Conservation (phyloP, 2,113 vertebrate species). For the Crotalus tigris region DNA sequence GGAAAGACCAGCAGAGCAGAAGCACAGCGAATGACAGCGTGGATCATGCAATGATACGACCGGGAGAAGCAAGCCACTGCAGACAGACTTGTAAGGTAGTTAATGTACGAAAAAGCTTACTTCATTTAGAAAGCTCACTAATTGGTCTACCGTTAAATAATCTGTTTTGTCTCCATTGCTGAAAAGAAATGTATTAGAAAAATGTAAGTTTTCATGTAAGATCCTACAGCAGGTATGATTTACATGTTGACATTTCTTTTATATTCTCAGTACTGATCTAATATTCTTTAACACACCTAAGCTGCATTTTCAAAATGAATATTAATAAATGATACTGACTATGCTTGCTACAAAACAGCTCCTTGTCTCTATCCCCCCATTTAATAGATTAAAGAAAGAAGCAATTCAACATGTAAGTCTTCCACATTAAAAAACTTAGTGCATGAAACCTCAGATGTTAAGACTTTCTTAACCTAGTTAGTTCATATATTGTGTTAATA, state of each 20-base stretch:
- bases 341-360: slow-evolving; percentile 13
- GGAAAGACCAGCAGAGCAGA: slow-evolving; percentile 74
- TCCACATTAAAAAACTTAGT: slow-evolving; percentile 62
- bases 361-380: slow-evolving; percentile 3
- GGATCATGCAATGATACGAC: slow-evolving; percentile 64
- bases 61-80: slow-evolving; percentile 76
- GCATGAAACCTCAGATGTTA: slow-evolving; percentile 55
- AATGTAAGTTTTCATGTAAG: slow-evolving; percentile 77
- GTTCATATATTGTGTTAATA: slow-evolving; percentile 78
- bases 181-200: slow-evolving; percentile 98
- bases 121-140: slow-evolving; percentile 99
- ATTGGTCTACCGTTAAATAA: slow-evolving; percentile 99
- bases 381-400: slow-evolving; percentile 41
- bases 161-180: slow-evolving; percentile 99
- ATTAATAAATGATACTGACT: slow-evolving; percentile 39
- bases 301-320: slow-evolving; percentile 52
- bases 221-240: slow-evolving; percentile 76
- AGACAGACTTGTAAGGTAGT: slow-evolving; percentile 85
- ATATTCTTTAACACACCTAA: slow-evolving; percentile 56
- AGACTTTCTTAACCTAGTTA: slow-evolving; percentile 71
- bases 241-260: slow-evolving; percentile 76
- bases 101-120: slow-evolving; percentile 99
- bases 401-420: slow-evolving; percentile 75
- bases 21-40: slow-evolving; percentile 51
- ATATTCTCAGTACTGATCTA: slow-evolving; percentile 52